These are phyloP conservation scores for Osmerus mordax DNA, from an alignment of 2,113 vertebrate species.

Conservation along the genomic window DNA sequence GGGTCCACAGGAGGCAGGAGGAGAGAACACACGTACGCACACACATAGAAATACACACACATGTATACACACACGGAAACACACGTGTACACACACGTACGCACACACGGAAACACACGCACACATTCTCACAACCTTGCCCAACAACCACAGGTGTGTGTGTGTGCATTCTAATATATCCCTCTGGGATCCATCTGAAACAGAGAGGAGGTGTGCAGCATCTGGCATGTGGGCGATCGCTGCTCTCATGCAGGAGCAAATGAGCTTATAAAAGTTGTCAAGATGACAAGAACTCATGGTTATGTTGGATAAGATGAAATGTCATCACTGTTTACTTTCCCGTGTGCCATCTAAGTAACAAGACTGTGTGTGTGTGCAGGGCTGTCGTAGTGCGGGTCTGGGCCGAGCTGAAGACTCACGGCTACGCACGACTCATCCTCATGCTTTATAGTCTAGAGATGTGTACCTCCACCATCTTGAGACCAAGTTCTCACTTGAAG, in stretches of 20 bases:
- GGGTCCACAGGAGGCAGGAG: slow-evolving; percentile 47
- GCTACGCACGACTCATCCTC: no score
- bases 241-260: no score
- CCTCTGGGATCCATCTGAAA: neutral
- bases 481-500: slow-evolving; percentile 5
- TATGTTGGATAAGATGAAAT: slow-evolving; percentile 10
- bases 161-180: slow-evolving; percentile 32
- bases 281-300: neutral
- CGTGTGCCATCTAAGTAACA: slow-evolving; percentile 53
- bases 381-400: neutral
- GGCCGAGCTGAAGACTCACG: no score
- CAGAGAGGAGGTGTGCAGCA: neutral
- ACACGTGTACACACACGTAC: slow-evolving; percentile 7
- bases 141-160: slow-evolving; percentile 31
- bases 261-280: neutral
- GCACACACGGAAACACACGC: slow-evolving; percentile 22
- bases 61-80: slow-evolving; percentile 17
- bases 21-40: slow-evolving; percentile 17
- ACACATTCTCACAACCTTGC: slow-evolving; percentile 6
- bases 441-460: no score
- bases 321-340: slow-evolving; percentile 29
- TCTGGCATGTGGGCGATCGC: neutral
- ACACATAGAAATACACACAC: slow-evolving; percentile 14
- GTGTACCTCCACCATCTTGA: no score
- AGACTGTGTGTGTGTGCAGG: neutral